These are phyloP conservation scores for Torymus texanus DNA, from an alignment of 2,888 invertebrate species.

Conservation along the genomic window DNA sequence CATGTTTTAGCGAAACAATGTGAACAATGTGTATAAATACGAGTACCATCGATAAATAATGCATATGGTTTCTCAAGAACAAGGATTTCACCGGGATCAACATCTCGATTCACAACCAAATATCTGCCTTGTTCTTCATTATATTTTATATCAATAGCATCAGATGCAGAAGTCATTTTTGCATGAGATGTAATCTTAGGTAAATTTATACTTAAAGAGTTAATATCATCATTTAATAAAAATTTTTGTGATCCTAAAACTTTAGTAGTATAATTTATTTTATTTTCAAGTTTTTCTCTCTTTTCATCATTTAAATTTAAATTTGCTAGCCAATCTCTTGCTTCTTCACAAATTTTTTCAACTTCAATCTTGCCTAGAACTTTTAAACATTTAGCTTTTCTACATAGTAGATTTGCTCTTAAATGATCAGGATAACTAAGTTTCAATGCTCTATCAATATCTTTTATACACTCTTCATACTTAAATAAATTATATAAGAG, in stretches of 20 bases:
- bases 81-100: slow-evolving; percentile 85
- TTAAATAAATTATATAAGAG: slow-evolving; percentile 81
- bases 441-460: slow-evolving; percentile 81
- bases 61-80: slow-evolving; percentile 86
- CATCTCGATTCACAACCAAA: slow-evolving; percentile 81
- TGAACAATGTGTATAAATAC: slow-evolving; percentile 80
- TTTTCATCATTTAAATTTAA: slow-evolving; percentile 46
- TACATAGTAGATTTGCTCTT: slow-evolving; percentile 79
- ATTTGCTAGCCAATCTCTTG: slow-evolving; percentile 61
- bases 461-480: slow-evolving; percentile 81
- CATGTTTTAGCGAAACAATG: slow-evolving; percentile 80
- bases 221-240: background rate
- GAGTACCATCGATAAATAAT: slow-evolving; percentile 77
- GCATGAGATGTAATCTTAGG: slow-evolving; percentile 66
- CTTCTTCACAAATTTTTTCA: slow-evolving; percentile 59
- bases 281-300: slow-evolving; percentile 50
- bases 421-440: slow-evolving; percentile 80
- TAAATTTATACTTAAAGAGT: background rate
- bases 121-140: slow-evolving; percentile 81
- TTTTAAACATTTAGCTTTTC: slow-evolving; percentile 77
- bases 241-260: background rate
- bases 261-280: slow-evolving; percentile 45
- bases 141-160: slow-evolving; percentile 79
- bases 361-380: slow-evolving; percentile 61
- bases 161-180: slow-evolving; percentile 80